Percentiles rank a stretch among this genome's conserved stretches.
Conservation (phyloP, 2,888 invertebrate genomes). For the Diaperis boleti region DNA sequence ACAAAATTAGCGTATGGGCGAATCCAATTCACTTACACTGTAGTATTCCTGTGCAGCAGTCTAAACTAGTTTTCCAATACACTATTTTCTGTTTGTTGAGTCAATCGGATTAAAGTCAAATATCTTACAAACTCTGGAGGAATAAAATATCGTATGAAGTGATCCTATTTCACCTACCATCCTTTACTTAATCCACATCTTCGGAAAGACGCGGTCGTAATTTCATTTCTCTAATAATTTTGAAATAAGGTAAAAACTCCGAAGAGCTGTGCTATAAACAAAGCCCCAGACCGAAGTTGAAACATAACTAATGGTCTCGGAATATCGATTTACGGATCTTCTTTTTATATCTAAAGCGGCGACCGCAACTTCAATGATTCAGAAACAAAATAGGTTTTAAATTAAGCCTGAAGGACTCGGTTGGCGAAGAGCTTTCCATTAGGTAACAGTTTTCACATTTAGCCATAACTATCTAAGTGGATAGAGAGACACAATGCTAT, state of each 20-base stretch:
- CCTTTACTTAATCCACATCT: not conserved
- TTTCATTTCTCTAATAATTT: slow-evolving; percentile 18
- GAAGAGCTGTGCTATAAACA: slow-evolving; percentile 11
- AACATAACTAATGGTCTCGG: slow-evolving; percentile 14
- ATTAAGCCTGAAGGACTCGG: not conserved
- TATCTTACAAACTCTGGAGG: no score
- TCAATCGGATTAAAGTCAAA: no score
- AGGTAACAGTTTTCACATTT: slow-evolving; percentile 49
- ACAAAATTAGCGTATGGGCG: no score
- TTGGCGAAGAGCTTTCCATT: slow-evolving; percentile 49
- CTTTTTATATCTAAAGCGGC: slow-evolving; percentile 15
- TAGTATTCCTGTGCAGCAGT: no score
- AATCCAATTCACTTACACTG: no score
- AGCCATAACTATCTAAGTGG: slow-evolving; percentile 53
- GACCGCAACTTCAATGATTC: slow-evolving; percentile 14
- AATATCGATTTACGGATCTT: slow-evolving; percentile 14
- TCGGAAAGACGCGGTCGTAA: not conserved
- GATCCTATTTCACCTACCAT: no score
- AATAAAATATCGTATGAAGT: no score
- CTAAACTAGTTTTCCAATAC: no score
- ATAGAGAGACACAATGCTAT: slow-evolving; percentile 55
- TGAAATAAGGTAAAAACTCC: slow-evolving; percentile 6
- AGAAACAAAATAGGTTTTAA: slow-evolving; percentile 19
- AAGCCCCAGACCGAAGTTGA: slow-evolving; percentile 3
- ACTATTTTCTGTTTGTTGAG: no score